Conservation (phyloP, 2,797 vertebrate genomes). For the Acomys russatus region DNA sequence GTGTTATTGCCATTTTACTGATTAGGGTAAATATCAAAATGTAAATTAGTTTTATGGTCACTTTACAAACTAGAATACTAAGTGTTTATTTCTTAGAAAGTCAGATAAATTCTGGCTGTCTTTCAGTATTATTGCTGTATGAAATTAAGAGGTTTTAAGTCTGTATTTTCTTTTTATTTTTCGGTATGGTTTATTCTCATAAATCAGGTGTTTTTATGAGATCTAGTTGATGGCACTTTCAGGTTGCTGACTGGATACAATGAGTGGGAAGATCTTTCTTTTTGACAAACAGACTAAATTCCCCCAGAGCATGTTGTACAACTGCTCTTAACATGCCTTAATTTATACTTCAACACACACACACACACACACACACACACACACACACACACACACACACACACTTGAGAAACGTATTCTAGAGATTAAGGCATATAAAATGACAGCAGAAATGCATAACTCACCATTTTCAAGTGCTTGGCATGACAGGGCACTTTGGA, state of each 20-base stretch:
- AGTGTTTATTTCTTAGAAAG: slow-evolving; percentile 47
- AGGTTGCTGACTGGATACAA: background rate
- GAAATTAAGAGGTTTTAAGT: slow-evolving; percentile 18
- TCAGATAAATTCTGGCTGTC: background rate
- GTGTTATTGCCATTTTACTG: background rate
- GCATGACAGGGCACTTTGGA: background rate
- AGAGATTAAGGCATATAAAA: background rate
- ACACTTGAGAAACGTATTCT: background rate
- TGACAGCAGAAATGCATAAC: background rate
- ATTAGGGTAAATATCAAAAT: slow-evolving; percentile 56
- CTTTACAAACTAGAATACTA: slow-evolving; percentile 28
- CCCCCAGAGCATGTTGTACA: background rate
- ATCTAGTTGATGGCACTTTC: background rate
- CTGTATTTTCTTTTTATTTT: background rate
- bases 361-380: too few relatives aligned
- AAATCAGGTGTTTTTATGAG: background rate
- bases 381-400: too few relatives aligned
- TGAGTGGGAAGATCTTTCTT: background rate
- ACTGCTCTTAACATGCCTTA: background rate
- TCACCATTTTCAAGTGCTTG: background rate
- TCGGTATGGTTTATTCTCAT: background rate
- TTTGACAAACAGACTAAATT: background rate
- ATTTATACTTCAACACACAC: background rate
- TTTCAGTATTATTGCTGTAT: background rate
- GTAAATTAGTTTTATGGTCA: slow-evolving; percentile 45